Conservation (phyloP, 2,113 vertebrate genomes). For the Progne subis region DNA sequence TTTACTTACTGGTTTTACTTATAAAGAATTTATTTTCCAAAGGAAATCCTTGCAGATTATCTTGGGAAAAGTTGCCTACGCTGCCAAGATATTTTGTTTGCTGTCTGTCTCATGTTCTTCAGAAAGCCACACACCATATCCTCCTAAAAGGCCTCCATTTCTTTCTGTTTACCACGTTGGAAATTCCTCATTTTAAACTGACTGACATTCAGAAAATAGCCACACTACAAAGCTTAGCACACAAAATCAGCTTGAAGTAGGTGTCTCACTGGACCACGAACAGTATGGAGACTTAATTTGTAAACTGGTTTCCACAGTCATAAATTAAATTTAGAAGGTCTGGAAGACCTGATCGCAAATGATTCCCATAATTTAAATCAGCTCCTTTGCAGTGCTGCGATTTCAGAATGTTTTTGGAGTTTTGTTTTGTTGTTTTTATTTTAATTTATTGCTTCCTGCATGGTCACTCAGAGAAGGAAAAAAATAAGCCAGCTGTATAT, state of each 20-base stretch:
- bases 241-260: not conserved
- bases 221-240: not conserved
- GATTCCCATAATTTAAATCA: not conserved
- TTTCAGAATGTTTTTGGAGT: not conserved
- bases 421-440: not conserved
- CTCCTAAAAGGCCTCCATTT: not conserved
- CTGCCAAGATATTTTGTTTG: constrained; percentile 5
- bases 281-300: not conserved
- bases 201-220: not conserved
- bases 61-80: not conserved
- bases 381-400: not conserved
- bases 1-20: not conserved
- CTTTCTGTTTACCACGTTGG: not conserved
- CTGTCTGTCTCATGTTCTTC: not conserved
- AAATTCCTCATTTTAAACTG: not conserved
- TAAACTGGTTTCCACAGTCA: not conserved
- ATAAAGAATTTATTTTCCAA: not conserved
- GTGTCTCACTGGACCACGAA: not conserved
- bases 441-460: constrained; percentile 44
- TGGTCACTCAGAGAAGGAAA: not conserved
- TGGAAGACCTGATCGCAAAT: not conserved
- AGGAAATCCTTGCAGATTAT: not conserved
- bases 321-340: constrained; percentile 9
- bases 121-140: not conserved
- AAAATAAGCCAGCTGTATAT: not conserved